A percentile compares a stretch with the other conserved stretches of the same genome.
Conservation (phyloP, 2,113 vertebrate genomes). For the Nestor notabilis region DNA sequence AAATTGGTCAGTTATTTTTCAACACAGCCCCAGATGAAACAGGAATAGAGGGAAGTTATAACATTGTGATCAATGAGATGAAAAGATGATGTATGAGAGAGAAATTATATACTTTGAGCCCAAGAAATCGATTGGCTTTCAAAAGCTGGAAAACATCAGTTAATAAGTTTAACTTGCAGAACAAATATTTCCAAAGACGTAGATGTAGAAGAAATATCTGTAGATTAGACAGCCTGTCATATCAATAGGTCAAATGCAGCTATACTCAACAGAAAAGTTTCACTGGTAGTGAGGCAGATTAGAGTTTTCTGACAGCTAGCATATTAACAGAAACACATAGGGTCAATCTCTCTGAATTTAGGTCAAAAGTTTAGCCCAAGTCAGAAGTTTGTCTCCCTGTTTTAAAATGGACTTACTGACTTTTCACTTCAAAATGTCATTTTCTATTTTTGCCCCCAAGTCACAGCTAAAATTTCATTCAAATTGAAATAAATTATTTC, state of each 20-base stretch:
- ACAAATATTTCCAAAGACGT: conserved; percentile 30
- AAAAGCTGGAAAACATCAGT: background rate
- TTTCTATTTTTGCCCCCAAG: background rate
- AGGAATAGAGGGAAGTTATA: background rate
- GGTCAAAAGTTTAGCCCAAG: background rate
- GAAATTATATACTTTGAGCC: background rate
- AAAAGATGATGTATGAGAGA: background rate
- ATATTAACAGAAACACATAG: background rate
- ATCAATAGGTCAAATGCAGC: conserved; percentile 17
- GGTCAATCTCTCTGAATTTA: background rate
- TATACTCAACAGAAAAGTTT: background rate
- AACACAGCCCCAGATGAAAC: background rate
- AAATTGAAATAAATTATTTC: background rate
- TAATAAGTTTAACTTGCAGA: conserved; percentile 42
- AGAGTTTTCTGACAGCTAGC: background rate
- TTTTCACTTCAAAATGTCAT: background rate
- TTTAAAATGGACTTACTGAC: background rate
- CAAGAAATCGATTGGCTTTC: conserved; percentile 5
- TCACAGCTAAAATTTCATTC: background rate
- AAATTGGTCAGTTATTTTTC: background rate
- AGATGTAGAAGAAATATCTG: conserved; percentile 8
- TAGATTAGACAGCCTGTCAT: conserved; percentile 12
- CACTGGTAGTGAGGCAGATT: background rate
- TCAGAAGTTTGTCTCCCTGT: background rate
- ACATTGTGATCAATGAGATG: background rate